Conservation (phyloP, 2,888 invertebrate species). For the Caenorhabditis doughertyi region DNA sequence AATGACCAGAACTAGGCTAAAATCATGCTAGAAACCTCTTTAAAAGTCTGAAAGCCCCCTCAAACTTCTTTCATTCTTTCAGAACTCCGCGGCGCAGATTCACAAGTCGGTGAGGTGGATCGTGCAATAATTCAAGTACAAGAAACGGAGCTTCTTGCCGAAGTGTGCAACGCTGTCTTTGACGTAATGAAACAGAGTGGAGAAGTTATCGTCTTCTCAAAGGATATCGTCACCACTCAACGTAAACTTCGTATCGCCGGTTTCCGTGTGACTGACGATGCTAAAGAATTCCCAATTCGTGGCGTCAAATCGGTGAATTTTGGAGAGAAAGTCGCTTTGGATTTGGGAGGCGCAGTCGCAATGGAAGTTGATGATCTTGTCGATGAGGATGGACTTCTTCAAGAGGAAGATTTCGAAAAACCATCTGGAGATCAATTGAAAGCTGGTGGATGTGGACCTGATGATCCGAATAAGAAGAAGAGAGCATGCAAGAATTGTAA, state of each 20-base stretch:
- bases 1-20: too few species aligned
- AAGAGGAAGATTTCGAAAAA: conserved; percentile 92
- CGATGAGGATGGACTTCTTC: conserved; percentile 92
- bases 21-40: too few species aligned
- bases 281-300: conserved; percentile 38
- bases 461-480: conserved; percentile 64
- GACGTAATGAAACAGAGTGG: conserved; percentile 52
- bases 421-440: conserved; percentile 89
- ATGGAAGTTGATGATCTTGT: conserved; percentile 86
- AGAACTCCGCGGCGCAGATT: conserved; percentile 26
- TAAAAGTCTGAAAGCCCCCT: too few species aligned
- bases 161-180: conserved; percentile 50
- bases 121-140: conserved; percentile 48
- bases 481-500: conserved; percentile 89
- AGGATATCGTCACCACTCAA: conserved; percentile 28
- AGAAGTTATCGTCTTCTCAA: conserved; percentile 50
- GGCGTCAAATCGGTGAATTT: conserved; percentile 47
- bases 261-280: conserved; percentile 41
- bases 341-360: conserved; percentile 34
- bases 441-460: conserved; percentile 64
- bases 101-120: conserved; percentile 17
- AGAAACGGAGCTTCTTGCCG: conserved; percentile 38
- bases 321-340: conserved; percentile 54
- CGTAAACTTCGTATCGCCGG: conserved; percentile 68
- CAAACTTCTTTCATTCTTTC: neutral